Base-by-base conservation (phyloP, 2,888 invertebrate species). In the Phyllotreta cruciferae region DNA sequence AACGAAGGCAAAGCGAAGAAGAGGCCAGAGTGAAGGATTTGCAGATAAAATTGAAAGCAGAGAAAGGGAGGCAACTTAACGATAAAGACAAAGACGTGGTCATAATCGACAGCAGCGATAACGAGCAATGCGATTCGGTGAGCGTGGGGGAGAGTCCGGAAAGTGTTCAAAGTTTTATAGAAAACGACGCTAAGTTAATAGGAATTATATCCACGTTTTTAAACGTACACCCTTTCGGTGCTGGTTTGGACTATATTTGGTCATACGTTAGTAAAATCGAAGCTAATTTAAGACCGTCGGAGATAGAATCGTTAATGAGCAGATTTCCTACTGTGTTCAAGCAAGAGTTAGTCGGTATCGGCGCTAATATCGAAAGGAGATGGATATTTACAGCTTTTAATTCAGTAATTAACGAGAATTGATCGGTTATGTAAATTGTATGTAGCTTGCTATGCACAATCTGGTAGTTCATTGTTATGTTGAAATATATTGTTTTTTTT, bases 171-270 rank as follows among this genome's bases (percentile, higher is more conserved):
- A 41, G 42, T 58, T 24, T 66, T n/a, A n/a, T 41, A 10, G 86
- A 86, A 71, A 83, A 82, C 62, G 89, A 90, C 78, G 93, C 92
- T 0, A 89, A 88, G 78, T 84, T 93, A n/a, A 89, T 94, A 70
- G 92, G 93, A 63, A 85, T 97, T 62, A 90, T 94, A 74, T 91
- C 96, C 3, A 92, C 94, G 6, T 97, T 95, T 82, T 85, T 97
- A 56, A 89, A 94, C 82, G 92, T 97, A 41, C 96, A 97, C 82
- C 97, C 96, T 0, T 91, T 92, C 76, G 97, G 97, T 50, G 95
- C 96, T 1, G 92, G 92, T 63, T 85, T 94, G 1, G 94, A 94
- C 79, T 93, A 94, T 81, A 90, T 97, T 68, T 93, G 93, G 85
- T 93, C 93, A 6, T 97, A 96, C 81, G 87, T 97, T 14, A 91